Evolutionary conservation across 2,797 vertebrate species (phyloP).

Genomic region (Pogoniulus pusillus): DNA sequence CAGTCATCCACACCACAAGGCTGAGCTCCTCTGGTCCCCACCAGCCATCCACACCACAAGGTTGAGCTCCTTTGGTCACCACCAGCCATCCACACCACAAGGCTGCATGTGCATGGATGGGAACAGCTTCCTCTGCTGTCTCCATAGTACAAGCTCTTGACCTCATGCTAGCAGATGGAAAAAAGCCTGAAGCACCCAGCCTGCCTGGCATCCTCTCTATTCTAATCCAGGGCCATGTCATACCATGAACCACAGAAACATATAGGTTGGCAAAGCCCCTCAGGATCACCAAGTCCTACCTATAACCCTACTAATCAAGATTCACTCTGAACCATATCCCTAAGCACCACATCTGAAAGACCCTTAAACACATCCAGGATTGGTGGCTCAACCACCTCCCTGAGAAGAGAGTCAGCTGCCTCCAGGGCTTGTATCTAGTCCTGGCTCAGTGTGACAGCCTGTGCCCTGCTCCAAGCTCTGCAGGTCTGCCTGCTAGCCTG

Average conservation of each 20-base stretch:
- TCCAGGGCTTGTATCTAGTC: not conserved
- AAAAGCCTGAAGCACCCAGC: not conserved
- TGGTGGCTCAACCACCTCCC: too few relatives aligned
- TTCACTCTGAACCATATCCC: too few relatives aligned
- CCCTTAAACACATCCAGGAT: too few relatives aligned
- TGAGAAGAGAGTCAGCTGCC: not conserved
- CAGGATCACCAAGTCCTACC: too few relatives aligned
- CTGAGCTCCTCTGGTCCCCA: too few relatives aligned
- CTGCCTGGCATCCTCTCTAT: not conserved
- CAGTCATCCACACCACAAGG: too few relatives aligned
- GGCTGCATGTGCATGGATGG: not conserved
- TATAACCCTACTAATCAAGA: too few relatives aligned
- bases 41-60: not conserved
- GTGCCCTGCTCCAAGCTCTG: fast-evolving
- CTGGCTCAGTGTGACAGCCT: fast-evolving
- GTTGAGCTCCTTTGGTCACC: not conserved
- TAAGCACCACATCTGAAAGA: too few relatives aligned
- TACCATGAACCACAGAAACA: too few relatives aligned
- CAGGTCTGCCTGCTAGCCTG: not conserved
- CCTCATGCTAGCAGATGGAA: fast-evolving
- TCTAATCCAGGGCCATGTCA: fast-evolving
- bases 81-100: too few relatives aligned
- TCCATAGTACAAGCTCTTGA: not conserved
- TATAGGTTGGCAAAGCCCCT: too few relatives aligned
- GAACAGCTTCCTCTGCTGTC: not conserved